Percentiles rank a stretch among this genome's conserved stretches.
Conservation (phyloP, 2,113 vertebrate genomes). For the Notiomystis cincta region DNA sequence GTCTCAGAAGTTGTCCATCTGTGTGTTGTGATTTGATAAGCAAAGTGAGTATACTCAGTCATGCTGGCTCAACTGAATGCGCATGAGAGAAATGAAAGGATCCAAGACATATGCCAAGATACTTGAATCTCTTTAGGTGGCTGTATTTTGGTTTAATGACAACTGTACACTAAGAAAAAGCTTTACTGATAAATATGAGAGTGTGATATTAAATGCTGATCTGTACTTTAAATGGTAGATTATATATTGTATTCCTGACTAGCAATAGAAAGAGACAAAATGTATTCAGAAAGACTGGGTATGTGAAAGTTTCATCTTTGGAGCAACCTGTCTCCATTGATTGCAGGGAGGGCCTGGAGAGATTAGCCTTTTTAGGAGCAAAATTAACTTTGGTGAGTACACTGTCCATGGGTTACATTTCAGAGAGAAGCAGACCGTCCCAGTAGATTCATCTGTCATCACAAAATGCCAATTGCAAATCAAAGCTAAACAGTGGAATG, state of each 20-base stretch:
- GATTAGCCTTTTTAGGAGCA: not conserved
- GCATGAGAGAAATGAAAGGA: not conserved
- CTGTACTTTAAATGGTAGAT: not conserved
- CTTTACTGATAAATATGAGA: not conserved
- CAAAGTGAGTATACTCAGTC: not conserved
- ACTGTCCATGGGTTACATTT: not conserved
- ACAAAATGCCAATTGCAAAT: not conserved
- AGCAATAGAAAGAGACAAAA: not conserved
- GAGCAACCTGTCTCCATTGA: not conserved
- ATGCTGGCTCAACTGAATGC: not conserved
- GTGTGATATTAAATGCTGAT: not conserved
- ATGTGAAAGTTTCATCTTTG: not conserved
- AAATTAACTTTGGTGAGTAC: not conserved
- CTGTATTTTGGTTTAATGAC: not conserved
- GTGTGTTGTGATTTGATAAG: not conserved
- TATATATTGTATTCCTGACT: not conserved
- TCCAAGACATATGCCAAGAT: not conserved
- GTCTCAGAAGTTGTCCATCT: not conserved
- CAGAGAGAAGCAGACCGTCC: not conserved
- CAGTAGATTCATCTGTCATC: not conserved
- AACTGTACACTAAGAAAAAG: not conserved
- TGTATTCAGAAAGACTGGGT: not conserved
- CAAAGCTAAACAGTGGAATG: not conserved
- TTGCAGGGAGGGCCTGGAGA: not conserved
- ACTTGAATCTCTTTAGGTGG: not conserved